These are phyloP conservation scores for Prochilodus magdalenae DNA, from an alignment of 2,113 vertebrate species.

Conservation along the genomic window DNA sequence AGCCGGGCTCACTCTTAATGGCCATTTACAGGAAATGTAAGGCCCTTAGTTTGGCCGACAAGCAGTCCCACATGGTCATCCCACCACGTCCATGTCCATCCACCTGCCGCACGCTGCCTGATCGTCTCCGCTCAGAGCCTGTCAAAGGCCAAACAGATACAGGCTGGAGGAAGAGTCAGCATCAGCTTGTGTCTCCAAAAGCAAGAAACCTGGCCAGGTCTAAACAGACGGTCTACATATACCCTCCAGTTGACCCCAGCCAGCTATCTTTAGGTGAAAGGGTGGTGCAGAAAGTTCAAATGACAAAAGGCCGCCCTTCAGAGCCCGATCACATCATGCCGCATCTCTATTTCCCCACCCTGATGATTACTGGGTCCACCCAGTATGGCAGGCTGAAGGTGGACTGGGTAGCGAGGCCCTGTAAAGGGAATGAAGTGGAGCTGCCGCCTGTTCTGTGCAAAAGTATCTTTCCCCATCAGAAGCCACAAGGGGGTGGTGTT, in stretches of 20 bases:
- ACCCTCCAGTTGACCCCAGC: not conserved
- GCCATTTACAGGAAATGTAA: constrained; percentile 19
- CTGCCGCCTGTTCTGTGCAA: not conserved
- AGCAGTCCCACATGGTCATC: not conserved
- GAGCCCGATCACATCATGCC: constrained; percentile 15
- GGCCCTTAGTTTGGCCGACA: not conserved
- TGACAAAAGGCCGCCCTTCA: not conserved
- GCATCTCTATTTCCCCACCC: constrained; percentile 31
- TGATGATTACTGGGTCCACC: constrained; percentile 2
- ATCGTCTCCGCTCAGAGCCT: not conserved
- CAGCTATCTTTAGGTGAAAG: constrained; percentile 23
- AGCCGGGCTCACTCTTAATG: not conserved
- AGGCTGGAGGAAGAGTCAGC: constrained; percentile 35
- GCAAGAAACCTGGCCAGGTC: not conserved
- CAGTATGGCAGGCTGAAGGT: constrained; percentile 32
- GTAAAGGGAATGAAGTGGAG: not conserved
- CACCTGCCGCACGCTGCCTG: not conserved
- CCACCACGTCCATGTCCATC: not conserved
- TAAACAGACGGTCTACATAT: not conserved
- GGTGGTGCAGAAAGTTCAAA: not conserved
- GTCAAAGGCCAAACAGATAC: not conserved
- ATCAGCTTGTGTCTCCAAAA: constrained; percentile 36
- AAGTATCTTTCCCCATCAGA: not conserved
- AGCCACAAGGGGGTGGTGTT: constrained; percentile 53
- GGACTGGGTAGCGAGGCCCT: constrained; percentile 19